Evolutionary conservation across 1,140 invertebrate genomes (phyloP).

Genomic region (Metopolophium dirhodum): DNA sequence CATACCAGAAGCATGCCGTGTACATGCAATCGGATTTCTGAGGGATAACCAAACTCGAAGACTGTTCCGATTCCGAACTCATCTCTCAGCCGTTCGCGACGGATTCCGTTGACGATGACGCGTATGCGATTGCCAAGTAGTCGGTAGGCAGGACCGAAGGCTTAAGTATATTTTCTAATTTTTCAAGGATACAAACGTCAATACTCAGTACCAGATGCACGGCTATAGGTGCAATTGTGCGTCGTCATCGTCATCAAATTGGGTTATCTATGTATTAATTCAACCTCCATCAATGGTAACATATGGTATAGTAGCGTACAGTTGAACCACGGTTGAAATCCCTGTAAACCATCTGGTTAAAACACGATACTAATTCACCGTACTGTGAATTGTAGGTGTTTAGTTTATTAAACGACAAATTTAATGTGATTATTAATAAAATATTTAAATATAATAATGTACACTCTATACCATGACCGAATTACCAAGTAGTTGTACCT

Average conservation of each 20-base stretch:
- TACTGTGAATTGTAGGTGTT: not conserved
- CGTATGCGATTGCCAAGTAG: not conserved
- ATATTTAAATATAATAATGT: too few species aligned
- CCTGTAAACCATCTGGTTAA: not conserved
- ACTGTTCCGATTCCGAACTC: not conserved
- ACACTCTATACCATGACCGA: too few species aligned
- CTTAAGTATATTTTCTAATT: not conserved
- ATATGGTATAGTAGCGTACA: not conserved
- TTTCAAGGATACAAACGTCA: not conserved
- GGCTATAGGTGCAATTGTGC: not conserved
- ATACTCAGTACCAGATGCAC: too few species aligned
- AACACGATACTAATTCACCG: not conserved
- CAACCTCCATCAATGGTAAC: not conserved
- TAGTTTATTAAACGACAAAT: not conserved
- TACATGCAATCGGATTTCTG: conserved; percentile 32
- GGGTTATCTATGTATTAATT: not conserved
- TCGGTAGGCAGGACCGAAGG: not conserved
- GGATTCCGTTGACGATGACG: not conserved
- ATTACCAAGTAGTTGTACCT: too few species aligned
- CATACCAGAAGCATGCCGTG: conserved; percentile 51
- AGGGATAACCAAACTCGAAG: conserved; percentile 16
- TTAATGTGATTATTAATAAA: too few species aligned
- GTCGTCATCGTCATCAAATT: not conserved
- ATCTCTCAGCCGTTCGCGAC: not conserved
- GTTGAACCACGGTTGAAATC: not conserved